Conservation (phyloP, 2,113 vertebrate species). For the Pandion haliaetus region DNA sequence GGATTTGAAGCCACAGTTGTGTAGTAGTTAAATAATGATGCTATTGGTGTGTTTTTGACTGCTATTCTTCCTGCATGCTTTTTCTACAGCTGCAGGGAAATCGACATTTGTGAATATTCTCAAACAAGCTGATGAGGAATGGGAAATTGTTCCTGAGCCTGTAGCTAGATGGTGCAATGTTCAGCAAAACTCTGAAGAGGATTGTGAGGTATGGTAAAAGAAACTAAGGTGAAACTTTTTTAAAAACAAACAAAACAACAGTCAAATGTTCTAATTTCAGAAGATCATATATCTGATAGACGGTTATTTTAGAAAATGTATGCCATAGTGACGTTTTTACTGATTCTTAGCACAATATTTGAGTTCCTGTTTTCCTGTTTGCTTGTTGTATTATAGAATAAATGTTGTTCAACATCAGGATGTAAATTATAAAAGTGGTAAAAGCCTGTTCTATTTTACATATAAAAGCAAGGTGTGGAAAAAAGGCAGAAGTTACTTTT, state of each 20-base stretch:
- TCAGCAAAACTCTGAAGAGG: conserved; percentile 79
- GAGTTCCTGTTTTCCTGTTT: neutral
- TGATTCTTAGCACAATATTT: neutral
- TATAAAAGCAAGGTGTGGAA: neutral
- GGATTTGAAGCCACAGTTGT: neutral
- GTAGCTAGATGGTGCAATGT: conserved; percentile 95
- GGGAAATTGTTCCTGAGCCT: conserved; percentile 93
- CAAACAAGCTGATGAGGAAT: conserved; percentile 80
- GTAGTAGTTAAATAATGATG: neutral
- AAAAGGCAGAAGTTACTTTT: neutral
- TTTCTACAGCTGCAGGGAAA: conserved; percentile 86
- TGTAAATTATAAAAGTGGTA: neutral
- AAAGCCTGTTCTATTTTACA: neutral
- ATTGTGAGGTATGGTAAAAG: conserved; percentile 82
- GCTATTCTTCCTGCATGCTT: neutral
- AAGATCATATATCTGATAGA: neutral
- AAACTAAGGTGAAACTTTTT: neutral
- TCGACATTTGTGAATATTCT: conserved; percentile 89
- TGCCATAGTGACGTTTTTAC: accelerated
- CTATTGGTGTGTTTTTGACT: neutral
- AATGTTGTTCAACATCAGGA: neutral
- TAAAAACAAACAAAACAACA: neutral
- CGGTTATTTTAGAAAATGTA: neutral
- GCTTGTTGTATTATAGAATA: neutral
- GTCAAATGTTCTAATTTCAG: neutral